phyloP scores from a whole-genome alignment of 2,888 invertebrate species.

The Lasioglossum leucozonium region DNA sequence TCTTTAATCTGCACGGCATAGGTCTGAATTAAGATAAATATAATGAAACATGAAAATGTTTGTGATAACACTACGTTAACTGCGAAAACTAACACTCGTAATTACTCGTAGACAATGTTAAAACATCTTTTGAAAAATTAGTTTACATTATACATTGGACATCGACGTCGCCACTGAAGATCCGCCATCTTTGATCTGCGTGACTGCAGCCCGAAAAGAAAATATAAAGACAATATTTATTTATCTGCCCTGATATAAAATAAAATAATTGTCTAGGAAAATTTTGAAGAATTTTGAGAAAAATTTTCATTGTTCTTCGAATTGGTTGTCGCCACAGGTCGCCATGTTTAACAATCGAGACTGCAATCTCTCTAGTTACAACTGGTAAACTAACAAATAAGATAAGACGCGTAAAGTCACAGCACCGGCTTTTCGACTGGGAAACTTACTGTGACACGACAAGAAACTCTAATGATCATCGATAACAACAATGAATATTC shows the following conservation, averaged over 20 bases:
- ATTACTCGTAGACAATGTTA: not conserved
- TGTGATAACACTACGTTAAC: too few species aligned
- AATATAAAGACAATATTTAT: not conserved
- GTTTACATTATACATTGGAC: not conserved
- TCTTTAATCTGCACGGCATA: not conserved
- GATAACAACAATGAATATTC: not conserved
- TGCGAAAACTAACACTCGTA: not conserved
- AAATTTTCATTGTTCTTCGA: too few species aligned
- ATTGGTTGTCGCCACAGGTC: too few species aligned
- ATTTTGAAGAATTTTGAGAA: too few species aligned
- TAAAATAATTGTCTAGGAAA: too few species aligned
- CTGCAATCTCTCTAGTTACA: not conserved
- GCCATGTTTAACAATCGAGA: too few species aligned
- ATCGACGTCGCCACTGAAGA: too few species aligned
- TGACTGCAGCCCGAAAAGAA: not conserved
- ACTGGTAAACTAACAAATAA: not conserved
- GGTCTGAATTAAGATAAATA: not conserved
- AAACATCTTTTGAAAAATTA: not conserved
- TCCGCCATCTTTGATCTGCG: not conserved
- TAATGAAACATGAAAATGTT: not conserved
- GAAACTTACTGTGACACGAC: not conserved
- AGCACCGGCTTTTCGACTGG: not conserved
- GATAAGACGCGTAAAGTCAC: not conserved
- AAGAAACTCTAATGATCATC: not conserved
- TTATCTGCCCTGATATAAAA: too few species aligned